A percentile compares a stretch with the other conserved stretches of the same genome.
Evolutionary conservation across 2,888 invertebrate genomes (phyloP).

Genomic region (Nebria salina): DNA sequence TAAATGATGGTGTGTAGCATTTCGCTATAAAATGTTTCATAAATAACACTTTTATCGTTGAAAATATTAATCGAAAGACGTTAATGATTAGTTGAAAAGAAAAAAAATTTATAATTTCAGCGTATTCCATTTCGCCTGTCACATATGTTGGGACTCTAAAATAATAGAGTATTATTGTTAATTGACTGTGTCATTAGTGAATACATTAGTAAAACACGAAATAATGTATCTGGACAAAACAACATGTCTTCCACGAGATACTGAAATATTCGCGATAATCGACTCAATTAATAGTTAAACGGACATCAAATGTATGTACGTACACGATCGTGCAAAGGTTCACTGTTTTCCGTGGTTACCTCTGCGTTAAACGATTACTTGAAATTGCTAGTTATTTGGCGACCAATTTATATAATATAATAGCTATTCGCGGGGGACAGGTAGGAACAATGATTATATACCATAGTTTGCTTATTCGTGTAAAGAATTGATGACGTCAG

Average conservation of each 20-base stretch:
- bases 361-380: not conserved
- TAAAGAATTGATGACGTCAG: not conserved
- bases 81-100: not conserved
- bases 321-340: not conserved
- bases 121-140: not conserved
- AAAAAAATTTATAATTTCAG: not conserved
- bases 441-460: too few relatives aligned
- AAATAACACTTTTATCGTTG: not conserved
- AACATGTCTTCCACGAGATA: conserved; percentile 13
- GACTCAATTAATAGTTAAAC: not conserved
- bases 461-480: too few relatives aligned
- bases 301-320: not conserved
- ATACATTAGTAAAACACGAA: conserved; percentile 41
- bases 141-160: not conserved
- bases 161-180: conserved; percentile 16
- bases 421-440: not conserved
- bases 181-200: conserved; percentile 40
- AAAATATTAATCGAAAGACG: not conserved
- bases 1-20: too few relatives aligned
- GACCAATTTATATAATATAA: not conserved
- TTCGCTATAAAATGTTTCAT: not conserved
- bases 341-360: not conserved
- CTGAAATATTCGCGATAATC: not conserved
- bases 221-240: conserved; percentile 19
- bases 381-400: not conserved